Conservation (phyloP, 2,113 vertebrate species). For the Isurus oxyrinchus region DNA sequence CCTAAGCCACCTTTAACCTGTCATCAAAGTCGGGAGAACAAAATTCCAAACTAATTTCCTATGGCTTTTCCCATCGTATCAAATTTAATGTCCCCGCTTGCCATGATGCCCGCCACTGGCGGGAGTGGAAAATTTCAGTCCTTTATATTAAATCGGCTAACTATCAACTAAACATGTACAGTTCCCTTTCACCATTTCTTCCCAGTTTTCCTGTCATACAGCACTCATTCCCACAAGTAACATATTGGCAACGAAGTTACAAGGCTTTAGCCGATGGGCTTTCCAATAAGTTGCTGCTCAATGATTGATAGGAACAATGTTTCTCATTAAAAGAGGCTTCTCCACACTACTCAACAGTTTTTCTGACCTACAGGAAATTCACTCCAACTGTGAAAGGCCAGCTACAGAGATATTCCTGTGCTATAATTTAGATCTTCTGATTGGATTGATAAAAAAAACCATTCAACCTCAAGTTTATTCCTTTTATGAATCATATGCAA, state of each 20-base stretch:
- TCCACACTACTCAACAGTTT: neutral
- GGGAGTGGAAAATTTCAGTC: no score
- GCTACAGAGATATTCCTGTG: neutral
- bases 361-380: neutral
- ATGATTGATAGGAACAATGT: neutral
- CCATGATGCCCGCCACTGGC: no score
- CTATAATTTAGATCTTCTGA: neutral
- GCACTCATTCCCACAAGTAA: neutral
- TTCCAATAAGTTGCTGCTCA: neutral
- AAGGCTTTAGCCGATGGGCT: neutral
- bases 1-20: no score
- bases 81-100: no score
- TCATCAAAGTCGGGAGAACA: no score
- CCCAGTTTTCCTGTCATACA: neutral
- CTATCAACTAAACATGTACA: no score
- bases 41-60: no score
- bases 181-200: neutral
- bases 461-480: neutral
- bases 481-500: neutral
- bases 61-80: no score
- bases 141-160: no score
- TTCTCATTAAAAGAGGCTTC: neutral
- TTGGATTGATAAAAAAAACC: neutral
- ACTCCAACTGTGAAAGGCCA: neutral
- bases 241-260: neutral